phyloP scores from a whole-genome alignment of 92 coral and sea anemone species.

The Virgularia gustaviana region DNA sequence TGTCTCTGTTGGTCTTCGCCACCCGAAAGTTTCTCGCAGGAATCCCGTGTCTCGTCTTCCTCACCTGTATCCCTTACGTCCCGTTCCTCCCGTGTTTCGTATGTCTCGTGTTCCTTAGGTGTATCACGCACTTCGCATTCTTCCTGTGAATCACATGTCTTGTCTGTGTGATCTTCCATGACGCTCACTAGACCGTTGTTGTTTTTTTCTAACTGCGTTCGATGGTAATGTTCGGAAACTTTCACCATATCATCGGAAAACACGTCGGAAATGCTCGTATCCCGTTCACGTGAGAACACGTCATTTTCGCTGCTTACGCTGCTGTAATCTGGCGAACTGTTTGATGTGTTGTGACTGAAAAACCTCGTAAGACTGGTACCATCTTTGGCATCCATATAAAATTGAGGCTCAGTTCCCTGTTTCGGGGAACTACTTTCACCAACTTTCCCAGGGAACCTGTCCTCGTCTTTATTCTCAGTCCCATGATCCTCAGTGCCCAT shows the following conservation, averaged over 20 bases:
- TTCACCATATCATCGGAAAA: constrained; percentile 10
- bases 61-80: not conserved
- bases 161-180: not conserved
- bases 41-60: not conserved
- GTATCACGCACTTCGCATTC: not conserved
- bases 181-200: not conserved
- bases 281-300: constrained; percentile 2
- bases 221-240: not conserved
- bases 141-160: not conserved
- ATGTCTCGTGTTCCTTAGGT: not conserved
- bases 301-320: constrained; percentile 38
- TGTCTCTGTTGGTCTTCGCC: no score
- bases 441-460: no score
- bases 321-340: not conserved
- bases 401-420: no score
- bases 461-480: not conserved
- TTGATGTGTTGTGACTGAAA: not conserved
- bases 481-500: not conserved
- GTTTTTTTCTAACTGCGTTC: not conserved
- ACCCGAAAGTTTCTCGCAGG: not conserved
- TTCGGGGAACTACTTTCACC: no score
- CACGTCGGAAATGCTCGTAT: not conserved
- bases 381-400: not conserved
- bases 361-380: not conserved
- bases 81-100: not conserved